Percentiles rank a stretch among this genome's conserved stretches.
phyloP scores from a whole-genome alignment of 2,797 vertebrate genomes.

The Halcyon chelicuti region DNA sequence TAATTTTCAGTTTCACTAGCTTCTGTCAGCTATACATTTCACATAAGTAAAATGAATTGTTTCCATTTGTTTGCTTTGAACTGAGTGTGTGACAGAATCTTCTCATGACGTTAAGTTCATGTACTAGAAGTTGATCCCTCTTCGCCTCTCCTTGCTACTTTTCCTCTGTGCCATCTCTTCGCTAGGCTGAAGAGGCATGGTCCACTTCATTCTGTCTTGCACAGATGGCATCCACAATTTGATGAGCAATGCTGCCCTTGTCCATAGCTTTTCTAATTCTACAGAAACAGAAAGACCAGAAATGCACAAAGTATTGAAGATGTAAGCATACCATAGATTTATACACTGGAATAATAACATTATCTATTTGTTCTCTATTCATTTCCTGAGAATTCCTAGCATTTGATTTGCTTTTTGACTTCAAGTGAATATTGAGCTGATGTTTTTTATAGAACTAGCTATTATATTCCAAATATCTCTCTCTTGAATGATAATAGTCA shows the following conservation, averaged over 20 bases:
- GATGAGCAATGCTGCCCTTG: background rate
- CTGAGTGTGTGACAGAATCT: background rate
- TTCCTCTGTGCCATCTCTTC: background rate
- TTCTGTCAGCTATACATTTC: background rate
- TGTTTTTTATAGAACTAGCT: background rate
- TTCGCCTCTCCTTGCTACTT: background rate
- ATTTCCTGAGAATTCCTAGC: background rate
- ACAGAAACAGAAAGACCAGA: background rate
- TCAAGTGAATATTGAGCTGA: background rate
- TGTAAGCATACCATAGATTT: background rate
- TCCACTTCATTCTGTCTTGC: background rate
- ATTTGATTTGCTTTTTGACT: conserved; percentile 25
- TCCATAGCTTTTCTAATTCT: background rate
- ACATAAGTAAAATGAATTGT: background rate
- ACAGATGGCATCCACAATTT: background rate
- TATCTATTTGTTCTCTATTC: background rate
- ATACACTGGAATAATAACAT: background rate
- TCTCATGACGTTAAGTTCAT: background rate
- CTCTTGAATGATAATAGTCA: background rate
- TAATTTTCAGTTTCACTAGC: background rate
- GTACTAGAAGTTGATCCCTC: background rate
- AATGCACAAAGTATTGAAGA: background rate
- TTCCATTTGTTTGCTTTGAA: background rate
- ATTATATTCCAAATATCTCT: background rate
- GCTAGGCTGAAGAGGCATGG: background rate